These are phyloP conservation scores for Ostrea denselamellosa DNA, from an alignment of 1,140 invertebrate species.

Conservation along the genomic window DNA sequence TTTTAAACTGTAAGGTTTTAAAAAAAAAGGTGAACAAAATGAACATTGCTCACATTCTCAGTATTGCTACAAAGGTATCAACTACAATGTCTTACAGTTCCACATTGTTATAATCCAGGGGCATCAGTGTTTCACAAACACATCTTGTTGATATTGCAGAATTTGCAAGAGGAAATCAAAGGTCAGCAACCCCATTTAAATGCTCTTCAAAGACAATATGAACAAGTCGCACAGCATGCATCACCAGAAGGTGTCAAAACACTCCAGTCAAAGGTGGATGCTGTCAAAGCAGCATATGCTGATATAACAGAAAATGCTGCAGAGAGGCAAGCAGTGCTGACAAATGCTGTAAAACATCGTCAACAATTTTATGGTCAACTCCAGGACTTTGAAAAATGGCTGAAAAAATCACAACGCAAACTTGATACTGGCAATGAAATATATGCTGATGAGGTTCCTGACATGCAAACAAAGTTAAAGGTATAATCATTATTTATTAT, in stretches of 20 bases:
- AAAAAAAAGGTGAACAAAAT: too few relatives aligned
- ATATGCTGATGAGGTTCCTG: conserved; percentile 88
- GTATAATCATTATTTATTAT: conserved; percentile 55
- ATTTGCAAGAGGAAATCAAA: conserved; percentile 74
- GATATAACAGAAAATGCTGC: conserved; percentile 82
- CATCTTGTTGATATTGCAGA: conserved; percentile 59
- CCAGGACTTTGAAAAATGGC: conserved; percentile 90
- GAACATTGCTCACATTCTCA: too few relatives aligned
- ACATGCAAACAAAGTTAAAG: conserved; percentile 88
- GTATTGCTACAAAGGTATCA: too few relatives aligned
- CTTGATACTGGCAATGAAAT: conserved; percentile 89
- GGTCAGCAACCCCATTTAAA: conserved; percentile 71
- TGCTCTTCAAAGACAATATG: conserved; percentile 69
- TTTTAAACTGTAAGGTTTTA: too few relatives aligned
- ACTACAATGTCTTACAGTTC: too few relatives aligned
- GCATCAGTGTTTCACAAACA: too few relatives aligned
- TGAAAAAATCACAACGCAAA: conserved; percentile 87
- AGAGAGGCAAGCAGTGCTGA: conserved; percentile 74
- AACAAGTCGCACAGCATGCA: conserved; percentile 71
- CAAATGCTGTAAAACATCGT: conserved; percentile 83
- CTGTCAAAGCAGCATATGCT: conserved; percentile 89
- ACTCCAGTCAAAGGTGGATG: conserved; percentile 80
- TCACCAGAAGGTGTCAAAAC: conserved; percentile 68
- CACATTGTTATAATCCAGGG: too few relatives aligned
- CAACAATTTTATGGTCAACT: conserved; percentile 91